Percentiles rank a stretch among this genome's conserved stretches.
These are phyloP conservation scores for Tachysurus fulvidraco DNA, from an alignment of 2,113 vertebrate genomes.

Conservation along the genomic window DNA sequence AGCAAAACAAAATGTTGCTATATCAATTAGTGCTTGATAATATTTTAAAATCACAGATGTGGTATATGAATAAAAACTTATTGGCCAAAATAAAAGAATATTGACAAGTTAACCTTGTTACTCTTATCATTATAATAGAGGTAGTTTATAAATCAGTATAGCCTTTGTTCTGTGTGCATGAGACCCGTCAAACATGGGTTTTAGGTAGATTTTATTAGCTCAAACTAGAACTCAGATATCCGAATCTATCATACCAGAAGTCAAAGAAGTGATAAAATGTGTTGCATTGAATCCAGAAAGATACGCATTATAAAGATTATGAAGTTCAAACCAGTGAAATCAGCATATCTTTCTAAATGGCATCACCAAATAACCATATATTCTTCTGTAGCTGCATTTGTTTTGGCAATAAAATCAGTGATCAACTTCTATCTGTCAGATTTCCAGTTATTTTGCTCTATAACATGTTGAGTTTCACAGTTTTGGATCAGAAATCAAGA, in stretches of 20 bases:
- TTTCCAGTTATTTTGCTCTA: constrained; percentile 8
- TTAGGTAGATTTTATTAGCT: constrained; percentile 6
- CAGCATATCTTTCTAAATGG: constrained; percentile 9
- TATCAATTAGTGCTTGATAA: constrained; percentile 55
- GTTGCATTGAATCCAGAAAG: constrained; percentile 2
- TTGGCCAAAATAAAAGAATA: background rate
- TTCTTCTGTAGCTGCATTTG: constrained; percentile 51
- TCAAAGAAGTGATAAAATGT: background rate
- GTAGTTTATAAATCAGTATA: background rate
- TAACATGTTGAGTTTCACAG: background rate
- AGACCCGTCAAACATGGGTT: background rate
- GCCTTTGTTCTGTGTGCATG: background rate
- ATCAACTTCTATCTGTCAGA: constrained; percentile 55
- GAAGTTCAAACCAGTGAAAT: constrained; percentile 26
- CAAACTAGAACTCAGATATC: constrained; percentile 4
- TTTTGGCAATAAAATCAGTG: constrained; percentile 71
- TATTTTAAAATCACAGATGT: constrained; percentile 40
- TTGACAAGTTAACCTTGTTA: background rate
- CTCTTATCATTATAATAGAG: background rate
- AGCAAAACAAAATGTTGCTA: background rate
- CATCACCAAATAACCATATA: constrained; percentile 37
- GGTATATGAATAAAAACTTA: constrained; percentile 9
- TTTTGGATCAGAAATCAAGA: background rate
- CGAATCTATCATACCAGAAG: background rate
- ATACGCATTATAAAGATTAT: constrained; percentile 15